Evolutionary conservation across 2,113 vertebrate species (phyloP).

Genomic region (Cebus imitator): DNA sequence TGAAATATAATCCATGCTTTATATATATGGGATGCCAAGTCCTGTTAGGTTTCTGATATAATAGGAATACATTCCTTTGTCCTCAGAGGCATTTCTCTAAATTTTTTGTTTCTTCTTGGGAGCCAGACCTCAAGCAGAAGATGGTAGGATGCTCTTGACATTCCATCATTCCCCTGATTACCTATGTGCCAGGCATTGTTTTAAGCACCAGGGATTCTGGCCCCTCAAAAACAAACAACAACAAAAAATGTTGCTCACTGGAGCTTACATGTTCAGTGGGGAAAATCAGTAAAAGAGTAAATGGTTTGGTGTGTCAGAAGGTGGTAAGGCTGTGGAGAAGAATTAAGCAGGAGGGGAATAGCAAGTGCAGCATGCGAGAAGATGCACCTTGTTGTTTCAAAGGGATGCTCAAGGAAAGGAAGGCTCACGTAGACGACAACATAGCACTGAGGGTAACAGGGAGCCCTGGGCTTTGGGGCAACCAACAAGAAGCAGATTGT

Average conservation of each 20-base stretch:
- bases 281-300: not conserved
- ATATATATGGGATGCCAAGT: not conserved
- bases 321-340: not conserved
- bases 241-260: not conserved
- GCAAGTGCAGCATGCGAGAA: no score
- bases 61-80: not conserved
- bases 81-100: not conserved
- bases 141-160: not conserved
- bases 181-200: not conserved
- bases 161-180: not conserved
- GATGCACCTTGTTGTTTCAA: not conserved
- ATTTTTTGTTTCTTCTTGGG: not conserved
- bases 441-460: accelerated
- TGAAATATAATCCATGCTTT: not conserved
- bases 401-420: not conserved
- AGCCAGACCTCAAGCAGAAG: not conserved
- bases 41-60: not conserved
- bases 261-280: not conserved
- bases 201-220: not conserved
- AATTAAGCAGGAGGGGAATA: not conserved
- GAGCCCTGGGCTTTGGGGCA: not conserved
- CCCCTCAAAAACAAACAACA: no score
- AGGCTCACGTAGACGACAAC: not conserved
- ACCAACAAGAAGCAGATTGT: not conserved
- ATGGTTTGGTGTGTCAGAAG: not conserved